Evolutionary conservation across 2,888 invertebrate genomes (phyloP), one percentile per base, ranked within the genome.

Genomic region (Phaedon cochleariae): DNA sequence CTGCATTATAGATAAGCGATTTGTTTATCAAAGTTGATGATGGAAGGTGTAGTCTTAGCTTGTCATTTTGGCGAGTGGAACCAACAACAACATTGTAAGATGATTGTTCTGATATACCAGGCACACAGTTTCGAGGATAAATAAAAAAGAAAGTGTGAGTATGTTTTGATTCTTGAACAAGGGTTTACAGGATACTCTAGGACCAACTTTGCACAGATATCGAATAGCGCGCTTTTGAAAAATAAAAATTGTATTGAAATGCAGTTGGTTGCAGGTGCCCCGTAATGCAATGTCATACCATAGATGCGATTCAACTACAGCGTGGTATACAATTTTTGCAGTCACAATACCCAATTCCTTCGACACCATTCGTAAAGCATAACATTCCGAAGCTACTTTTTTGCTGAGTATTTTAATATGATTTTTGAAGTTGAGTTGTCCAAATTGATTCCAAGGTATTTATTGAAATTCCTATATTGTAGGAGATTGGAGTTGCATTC

Each of bases 251-350:
- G 29, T 12, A 53, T 53, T 53, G 53, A 53, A 53, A 31, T 53
- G n/a, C 12, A 29, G 15, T 34, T 53, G 53, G 26, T 52, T 52
- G 52, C 22, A 22, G 22, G 52, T 52, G 52, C 52, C 52, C 52
- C 10, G 21, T 5, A 52, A 52, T 52, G 52, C n/a, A n/a, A n/a
- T n/a, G n/a, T n/a, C n/a, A n/a, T n/a, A n/a, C n/a, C n/a, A n/a
- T n/a, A n/a, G n/a, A 52, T 29, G 15, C 12, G 52, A 53, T n/a
- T 53, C 34, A 15, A 29, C 22, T 17, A 34, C 29, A 22, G 31
- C 10, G 15, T 53, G 49, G 49, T 21, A 18, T 21, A 34, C 6
- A 34, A 34, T 9, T 34, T 34, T 34, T 34, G 31, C 6, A 9
- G 31, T 34, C 10, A 10, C 49, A 49, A 49, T 49, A 48, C 48